Evolutionary conservation across 2,797 vertebrate species (phyloP), one percentile per base, ranked within the genome.

Genomic region (Sebastes variabilis): DNA sequence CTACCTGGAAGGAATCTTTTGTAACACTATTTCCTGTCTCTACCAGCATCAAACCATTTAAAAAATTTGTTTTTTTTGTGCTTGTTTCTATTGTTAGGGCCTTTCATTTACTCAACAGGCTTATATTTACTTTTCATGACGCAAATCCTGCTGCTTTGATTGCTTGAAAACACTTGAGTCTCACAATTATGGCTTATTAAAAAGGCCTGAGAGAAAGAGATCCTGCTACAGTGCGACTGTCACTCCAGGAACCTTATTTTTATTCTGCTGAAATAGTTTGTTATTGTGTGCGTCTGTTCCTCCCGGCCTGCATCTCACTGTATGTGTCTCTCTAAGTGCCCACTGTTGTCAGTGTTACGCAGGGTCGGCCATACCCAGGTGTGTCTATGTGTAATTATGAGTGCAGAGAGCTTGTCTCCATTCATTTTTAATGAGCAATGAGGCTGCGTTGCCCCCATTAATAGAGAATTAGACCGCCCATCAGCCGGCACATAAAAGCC

Each of bases 341-440:
- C 78, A 68, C 83, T 85, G 68, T 83, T 85, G 85, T 88, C 74
- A 75, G 34, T 80, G 64, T 78, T 76, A 83, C 46, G 12, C 72
- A 27, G 79, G 85, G 85, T 82, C 42, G 22, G 36, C 82, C 46
- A 2, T 86, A 85, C 80, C 86, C 84, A 90, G 88, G 91, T 91
- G 86, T 88, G 83, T 87, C 76, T 92, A 69, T 93, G 83, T 88
- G 91, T 92, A 92, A 92, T 94, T 93, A 92, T 93, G 90, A 91
- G 89, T 72, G 88, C 88, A 83, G 85, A 91, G 90, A 93, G 93
- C 94, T 95, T 95, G 94, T 95, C 92, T 93, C 87, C 88, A 94
- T 96, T 92, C 89, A 96, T 96, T 94, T 95, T 96, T 96, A 96
- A 96, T 95, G 94, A 93, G 92, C 92, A 89, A 92, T 88, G 92